These are phyloP conservation scores for Rhynchophorus ferrugineus DNA, from an alignment of 1,140 invertebrate genomes.

Conservation along the genomic window DNA sequence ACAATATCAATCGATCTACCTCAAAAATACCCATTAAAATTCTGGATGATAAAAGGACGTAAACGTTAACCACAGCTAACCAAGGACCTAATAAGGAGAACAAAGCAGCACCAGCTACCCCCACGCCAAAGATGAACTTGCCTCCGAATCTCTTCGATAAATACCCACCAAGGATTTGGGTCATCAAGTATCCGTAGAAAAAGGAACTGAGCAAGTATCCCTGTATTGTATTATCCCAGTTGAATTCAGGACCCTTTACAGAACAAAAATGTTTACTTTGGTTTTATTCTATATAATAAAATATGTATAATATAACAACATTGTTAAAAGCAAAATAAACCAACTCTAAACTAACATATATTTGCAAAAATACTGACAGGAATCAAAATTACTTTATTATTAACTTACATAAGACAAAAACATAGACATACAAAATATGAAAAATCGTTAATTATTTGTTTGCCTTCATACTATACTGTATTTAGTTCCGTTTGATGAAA, in stretches of 20 bases:
- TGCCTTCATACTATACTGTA: slow-evolving; percentile 44
- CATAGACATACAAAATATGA: no score
- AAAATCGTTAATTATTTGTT: no score
- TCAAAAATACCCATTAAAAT: slow-evolving; percentile 83
- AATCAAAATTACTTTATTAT: no score
- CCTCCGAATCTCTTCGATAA: slow-evolving; percentile 48
- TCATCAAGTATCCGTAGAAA: slow-evolving; percentile 73
- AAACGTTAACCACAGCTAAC: slow-evolving; percentile 61
- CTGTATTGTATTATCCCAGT: slow-evolving; percentile 69
- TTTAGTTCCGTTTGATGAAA: slow-evolving; percentile 48
- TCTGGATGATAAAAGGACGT: slow-evolving; percentile 62
- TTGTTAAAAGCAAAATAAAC: no score
- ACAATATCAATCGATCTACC: slow-evolving; percentile 43
- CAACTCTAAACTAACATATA: no score
- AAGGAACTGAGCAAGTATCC: slow-evolving; percentile 78
- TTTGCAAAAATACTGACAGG: no score
- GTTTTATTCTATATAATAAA: no score
- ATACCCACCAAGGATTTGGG: slow-evolving; percentile 55
- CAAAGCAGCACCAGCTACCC: slow-evolving; percentile 72
- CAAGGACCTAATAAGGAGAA: slow-evolving; percentile 75
- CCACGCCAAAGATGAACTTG: slow-evolving; percentile 64
- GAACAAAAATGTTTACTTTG: no score
- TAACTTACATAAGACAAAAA: no score
- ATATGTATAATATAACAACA: no score
- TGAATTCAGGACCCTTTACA: slow-evolving; percentile 52